Evolutionary conservation across 23 tunicate genomes (phyloP).

Genomic region (Halocynthia roretzi): DNA sequence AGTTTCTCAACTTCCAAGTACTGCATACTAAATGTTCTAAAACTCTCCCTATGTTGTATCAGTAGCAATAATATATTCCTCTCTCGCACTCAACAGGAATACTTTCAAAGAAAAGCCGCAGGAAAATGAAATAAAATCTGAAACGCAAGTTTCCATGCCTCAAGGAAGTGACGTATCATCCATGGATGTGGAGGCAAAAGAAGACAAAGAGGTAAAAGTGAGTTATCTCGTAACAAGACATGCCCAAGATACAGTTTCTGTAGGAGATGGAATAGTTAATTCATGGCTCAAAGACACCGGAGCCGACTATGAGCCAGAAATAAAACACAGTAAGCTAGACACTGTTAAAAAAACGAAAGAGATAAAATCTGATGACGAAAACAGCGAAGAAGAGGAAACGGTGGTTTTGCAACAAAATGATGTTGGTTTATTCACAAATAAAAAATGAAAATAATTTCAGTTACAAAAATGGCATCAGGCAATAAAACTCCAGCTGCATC

Average conservation of each 20-base stretch:
- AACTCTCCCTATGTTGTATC: no score
- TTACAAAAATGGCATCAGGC: no score
- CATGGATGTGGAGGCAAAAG: not conserved
- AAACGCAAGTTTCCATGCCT: not conserved
- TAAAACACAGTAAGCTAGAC: no score
- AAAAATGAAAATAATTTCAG: no score
- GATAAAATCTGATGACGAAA: not conserved
- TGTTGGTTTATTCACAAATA: no score
- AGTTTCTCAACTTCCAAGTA: no score
- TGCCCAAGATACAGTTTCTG: constrained; percentile 12
- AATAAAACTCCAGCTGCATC: no score
- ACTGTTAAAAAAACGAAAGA: not conserved
- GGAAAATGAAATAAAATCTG: not conserved
- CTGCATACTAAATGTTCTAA: no score
- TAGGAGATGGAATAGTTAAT: not conserved
- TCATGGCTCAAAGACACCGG: not conserved
- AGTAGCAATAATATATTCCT: no score
- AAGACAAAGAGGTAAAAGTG: not conserved
- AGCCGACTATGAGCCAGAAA: no score
- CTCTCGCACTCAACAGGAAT: no score
- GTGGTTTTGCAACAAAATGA: not conserved
- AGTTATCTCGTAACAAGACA: constrained; percentile 1
- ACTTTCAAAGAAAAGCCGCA: not conserved
- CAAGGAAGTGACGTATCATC: not conserved
- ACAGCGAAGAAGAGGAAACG: constrained; percentile 8